Conservation (phyloP, 2,797 vertebrate species). For the Schizopygopsis pylzovi region DNA sequence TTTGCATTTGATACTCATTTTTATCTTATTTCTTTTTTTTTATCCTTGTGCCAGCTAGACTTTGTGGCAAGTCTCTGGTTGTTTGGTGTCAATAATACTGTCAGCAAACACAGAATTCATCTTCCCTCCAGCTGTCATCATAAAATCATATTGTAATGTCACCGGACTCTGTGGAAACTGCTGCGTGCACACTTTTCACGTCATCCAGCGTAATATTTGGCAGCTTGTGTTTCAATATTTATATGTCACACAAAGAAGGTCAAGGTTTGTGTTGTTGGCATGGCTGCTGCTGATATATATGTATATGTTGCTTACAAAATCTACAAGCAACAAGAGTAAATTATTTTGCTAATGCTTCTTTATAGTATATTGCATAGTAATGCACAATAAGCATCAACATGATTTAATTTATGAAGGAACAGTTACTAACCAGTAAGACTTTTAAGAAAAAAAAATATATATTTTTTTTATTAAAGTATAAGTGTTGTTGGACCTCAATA, state of each 20-base stretch:
- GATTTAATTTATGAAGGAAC: not conserved
- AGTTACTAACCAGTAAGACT: not conserved
- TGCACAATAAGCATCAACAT: not conserved
- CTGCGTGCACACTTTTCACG: conserved; percentile 50
- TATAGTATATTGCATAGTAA: not conserved
- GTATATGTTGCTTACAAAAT: not conserved
- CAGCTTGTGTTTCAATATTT: conserved; percentile 56
- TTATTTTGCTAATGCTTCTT: conserved; percentile 4
- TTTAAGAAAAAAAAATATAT: not conserved
- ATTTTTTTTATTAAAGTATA: not conserved
- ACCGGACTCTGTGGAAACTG: conserved; percentile 54
- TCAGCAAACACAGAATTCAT: conserved; percentile 51
- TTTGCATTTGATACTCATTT: conserved; percentile 36
- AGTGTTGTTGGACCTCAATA: not conserved
- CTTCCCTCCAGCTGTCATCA: conserved; percentile 60
- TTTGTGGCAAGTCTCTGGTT: conserved; percentile 45
- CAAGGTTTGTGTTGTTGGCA: conserved; percentile 31
- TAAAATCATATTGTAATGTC: conserved; percentile 59
- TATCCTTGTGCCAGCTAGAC: conserved; percentile 20
- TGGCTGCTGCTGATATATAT: conserved; percentile 8
- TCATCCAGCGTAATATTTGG: conserved; percentile 46
- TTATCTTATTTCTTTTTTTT: not conserved
- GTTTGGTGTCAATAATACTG: conserved; percentile 55
- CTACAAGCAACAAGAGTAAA: not conserved
- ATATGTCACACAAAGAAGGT: conserved; percentile 48